A percentile compares a stretch with the other conserved stretches of the same genome.
These are phyloP conservation scores for Tortricodes alternella DNA, from an alignment of 2,888 invertebrate genomes.

Conservation along the genomic window DNA sequence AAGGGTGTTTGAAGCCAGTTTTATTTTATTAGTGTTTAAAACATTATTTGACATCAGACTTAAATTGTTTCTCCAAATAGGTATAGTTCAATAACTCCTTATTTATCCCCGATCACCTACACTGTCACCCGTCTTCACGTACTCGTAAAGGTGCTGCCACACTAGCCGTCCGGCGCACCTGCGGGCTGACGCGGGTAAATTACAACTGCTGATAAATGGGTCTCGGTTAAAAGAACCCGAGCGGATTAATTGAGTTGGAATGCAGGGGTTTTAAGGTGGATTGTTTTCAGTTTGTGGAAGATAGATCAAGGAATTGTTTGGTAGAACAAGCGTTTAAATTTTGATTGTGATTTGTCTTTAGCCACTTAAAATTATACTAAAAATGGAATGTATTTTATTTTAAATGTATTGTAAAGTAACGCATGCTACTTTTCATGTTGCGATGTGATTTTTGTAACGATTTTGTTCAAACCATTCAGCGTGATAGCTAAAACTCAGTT, in stretches of 20 bases:
- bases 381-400: too few species aligned
- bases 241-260: conserved; percentile 10
- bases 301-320: not conserved
- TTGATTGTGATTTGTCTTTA: too few species aligned
- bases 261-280: not conserved
- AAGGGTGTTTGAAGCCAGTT: too few species aligned
- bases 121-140: conserved; percentile 1
- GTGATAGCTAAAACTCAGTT: not conserved
- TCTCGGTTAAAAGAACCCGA: conserved; percentile 5
- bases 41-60: too few species aligned
- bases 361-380: too few species aligned
- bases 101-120: not conserved
- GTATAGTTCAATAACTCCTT: not conserved
- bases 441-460: too few species aligned
- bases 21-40: too few species aligned
- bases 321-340: not conserved
- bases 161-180: not conserved
- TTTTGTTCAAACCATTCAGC: not conserved
- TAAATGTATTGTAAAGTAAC: too few species aligned
- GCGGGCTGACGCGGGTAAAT: conserved; percentile 8
- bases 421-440: too few species aligned
- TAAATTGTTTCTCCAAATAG: not conserved
- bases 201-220: conserved; percentile 8
- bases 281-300: not conserved
- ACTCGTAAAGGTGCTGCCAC: not conserved